Evolutionary conservation across 2,113 vertebrate species (phyloP), one percentile per base, ranked within the genome.

Genomic region (Onychorhynchus coronatus): DNA sequence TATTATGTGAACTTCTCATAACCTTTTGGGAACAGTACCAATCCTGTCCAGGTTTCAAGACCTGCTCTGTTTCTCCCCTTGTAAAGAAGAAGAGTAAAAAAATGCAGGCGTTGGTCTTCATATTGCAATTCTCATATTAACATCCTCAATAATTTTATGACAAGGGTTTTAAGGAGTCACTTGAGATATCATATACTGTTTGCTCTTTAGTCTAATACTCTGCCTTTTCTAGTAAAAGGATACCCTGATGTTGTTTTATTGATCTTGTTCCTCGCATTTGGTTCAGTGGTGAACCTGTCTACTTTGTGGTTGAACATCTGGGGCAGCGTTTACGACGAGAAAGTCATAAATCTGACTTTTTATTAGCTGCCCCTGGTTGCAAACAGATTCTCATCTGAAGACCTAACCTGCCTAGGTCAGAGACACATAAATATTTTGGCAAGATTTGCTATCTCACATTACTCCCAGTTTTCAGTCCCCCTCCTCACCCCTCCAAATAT

Each of bases 401-500:
- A 89, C 84, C 95, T 97, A 95, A 86, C 87, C 90, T 97, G 67
- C 75, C 83, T 84, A 92, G 86, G 97, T 96, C 93, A 95, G 81
- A 97, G 56, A 77, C 90, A 95, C 83, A 95, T 96, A 97, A 98
- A 96, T 97, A 96, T 92, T 95, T 95, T 97, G 93, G 62, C 84
- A 97, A 92, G 77, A 62, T 89, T 61, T 97, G 53, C 58, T 66
- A 47, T 96, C 79, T 95, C 42, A 8, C 81, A 27, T 97, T 87
- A 97, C 91, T 96, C 58, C 39, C 56, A 89, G 21, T 95, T 94
- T 94, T 92, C 88, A 88, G 12, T 89, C 62, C 55, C 56, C 50
- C 49, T 91, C 37, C 42, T 95, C 44, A 74, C 80, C 88, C 47
- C 53, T 76, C 86, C 42, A 95, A 94, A 88, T 92, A 96, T 93